Conservation (phyloP, 2,888 invertebrate species). For the Synanthedon andrenaeformis region DNA sequence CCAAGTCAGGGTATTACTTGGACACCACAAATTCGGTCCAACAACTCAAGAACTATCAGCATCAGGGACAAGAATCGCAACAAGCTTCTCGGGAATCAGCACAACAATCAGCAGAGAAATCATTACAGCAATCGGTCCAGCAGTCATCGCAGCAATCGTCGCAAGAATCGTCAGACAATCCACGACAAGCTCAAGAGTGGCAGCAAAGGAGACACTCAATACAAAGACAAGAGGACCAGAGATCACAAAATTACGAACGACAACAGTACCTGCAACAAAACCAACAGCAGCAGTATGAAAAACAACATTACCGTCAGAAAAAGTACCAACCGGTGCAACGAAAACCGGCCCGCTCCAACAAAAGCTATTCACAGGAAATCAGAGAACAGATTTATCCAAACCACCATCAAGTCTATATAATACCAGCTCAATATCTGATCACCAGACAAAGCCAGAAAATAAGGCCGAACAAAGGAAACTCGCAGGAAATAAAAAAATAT, state of each 20-base stretch:
- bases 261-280: background rate
- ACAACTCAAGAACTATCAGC: slow-evolving; percentile 15
- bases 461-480: background rate
- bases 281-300: background rate
- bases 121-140: background rate
- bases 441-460: background rate
- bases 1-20: slow-evolving; percentile 17
- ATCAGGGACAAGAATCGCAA: background rate
- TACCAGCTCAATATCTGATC: background rate
- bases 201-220: background rate
- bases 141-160: background rate
- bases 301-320: background rate
- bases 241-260: background rate
- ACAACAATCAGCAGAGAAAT: background rate
- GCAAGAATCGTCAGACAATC: too few relatives aligned
- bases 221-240: background rate
- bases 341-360: background rate
- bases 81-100: background rate
- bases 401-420: background rate
- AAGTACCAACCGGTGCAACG: background rate
- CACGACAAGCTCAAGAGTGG: too few relatives aligned
- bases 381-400: background rate
- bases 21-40: slow-evolving; percentile 21
- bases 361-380: background rate
- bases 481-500: background rate